phyloP scores from a whole-genome alignment of 2,888 invertebrate genomes.

The Nymphalis polychloros region DNA sequence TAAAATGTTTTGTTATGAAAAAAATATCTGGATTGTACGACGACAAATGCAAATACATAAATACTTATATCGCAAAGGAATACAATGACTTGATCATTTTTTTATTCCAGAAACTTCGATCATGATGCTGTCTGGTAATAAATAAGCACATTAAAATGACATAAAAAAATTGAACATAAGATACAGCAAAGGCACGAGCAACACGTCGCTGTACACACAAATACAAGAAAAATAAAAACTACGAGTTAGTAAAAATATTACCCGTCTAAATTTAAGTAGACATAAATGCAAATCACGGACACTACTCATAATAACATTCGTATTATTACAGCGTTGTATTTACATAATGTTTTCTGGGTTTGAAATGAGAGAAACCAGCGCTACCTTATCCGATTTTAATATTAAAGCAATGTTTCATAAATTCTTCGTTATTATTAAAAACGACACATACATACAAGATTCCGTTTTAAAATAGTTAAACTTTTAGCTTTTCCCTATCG shows the following conservation, averaged over 20 bases:
- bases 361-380: not conserved
- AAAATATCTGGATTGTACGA: too few species aligned
- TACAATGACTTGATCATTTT: too few species aligned
- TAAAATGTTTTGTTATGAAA: too few species aligned
- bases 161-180: too few species aligned
- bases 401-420: conserved; percentile 8
- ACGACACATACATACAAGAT: not conserved
- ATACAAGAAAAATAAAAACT: not conserved
- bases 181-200: too few species aligned
- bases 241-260: not conserved
- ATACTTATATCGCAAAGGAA: too few species aligned
- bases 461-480: not conserved
- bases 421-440: not conserved
- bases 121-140: too few species aligned
- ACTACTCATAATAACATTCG: conserved; percentile 5
- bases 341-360: not conserved
- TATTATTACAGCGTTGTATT: conserved; percentile 6
- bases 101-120: too few species aligned
- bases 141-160: too few species aligned
- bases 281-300: conserved; percentile 8
- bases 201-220: too few species aligned
- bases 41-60: too few species aligned
- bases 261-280: not conserved
- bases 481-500: not conserved
- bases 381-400: conserved; percentile 7